phyloP scores from a whole-genome alignment of 2,797 vertebrate genomes.

The Eospalax fontanierii region DNA sequence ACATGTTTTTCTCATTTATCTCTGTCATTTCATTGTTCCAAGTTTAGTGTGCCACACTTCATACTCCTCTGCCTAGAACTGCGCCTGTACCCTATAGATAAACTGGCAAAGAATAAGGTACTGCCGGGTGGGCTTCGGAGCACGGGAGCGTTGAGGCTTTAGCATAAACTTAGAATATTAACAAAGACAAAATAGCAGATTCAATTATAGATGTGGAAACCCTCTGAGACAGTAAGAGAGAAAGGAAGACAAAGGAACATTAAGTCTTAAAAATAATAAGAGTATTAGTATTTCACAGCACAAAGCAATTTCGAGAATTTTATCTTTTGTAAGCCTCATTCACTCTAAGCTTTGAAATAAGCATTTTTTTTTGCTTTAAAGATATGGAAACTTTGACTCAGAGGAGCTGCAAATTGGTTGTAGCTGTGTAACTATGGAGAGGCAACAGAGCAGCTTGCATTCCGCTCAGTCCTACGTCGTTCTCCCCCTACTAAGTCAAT shows the following conservation, averaged over 20 bases:
- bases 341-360: constrained; percentile 57
- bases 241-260: constrained; percentile 64
- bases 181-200: constrained; percentile 79
- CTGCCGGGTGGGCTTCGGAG: constrained; percentile 39
- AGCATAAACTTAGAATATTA: constrained; percentile 81
- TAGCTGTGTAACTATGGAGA: background rate
- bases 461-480: background rate
- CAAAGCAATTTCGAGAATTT: constrained; percentile 70
- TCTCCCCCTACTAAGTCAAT: constrained; percentile 10
- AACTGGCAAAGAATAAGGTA: constrained; percentile 37
- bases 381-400: background rate
- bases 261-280: constrained; percentile 60
- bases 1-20: constrained; percentile 62
- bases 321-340: constrained; percentile 60
- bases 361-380: constrained; percentile 29
- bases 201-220: constrained; percentile 81
- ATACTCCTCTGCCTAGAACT: constrained; percentile 52
- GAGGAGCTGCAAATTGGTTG: background rate
- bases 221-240: constrained; percentile 32
- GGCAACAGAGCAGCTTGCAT: background rate
- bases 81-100: constrained; percentile 67
- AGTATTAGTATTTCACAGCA: constrained; percentile 65
- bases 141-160: constrained; percentile 48
- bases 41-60: background rate
- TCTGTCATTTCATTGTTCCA: constrained; percentile 41